phyloP scores from a whole-genome alignment of 2,797 vertebrate species.

The Malurus splendens region DNA sequence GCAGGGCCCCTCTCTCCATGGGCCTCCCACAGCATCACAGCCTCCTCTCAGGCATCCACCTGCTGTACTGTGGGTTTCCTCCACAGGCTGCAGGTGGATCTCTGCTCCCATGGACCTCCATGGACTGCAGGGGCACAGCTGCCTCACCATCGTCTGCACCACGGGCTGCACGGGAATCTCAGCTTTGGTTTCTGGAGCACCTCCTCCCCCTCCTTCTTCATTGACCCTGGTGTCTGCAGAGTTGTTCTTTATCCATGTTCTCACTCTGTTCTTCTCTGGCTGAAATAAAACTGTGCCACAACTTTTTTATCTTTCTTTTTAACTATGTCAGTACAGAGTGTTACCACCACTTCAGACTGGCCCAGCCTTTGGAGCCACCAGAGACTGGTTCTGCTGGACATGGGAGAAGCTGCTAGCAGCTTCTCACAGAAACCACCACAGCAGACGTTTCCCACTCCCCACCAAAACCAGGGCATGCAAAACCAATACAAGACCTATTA shows the following conservation, averaged over 20 bases:
- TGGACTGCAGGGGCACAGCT: neutral
- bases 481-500: neutral
- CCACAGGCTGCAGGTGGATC: neutral
- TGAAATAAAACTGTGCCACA: neutral
- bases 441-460: neutral
- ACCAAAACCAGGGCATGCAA: neutral
- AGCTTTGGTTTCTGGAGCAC: neutral
- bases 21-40: neutral
- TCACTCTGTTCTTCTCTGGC: neutral
- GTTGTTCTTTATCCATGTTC: neutral
- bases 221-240: neutral
- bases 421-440: neutral
- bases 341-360: neutral
- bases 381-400: neutral
- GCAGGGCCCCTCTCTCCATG: neutral
- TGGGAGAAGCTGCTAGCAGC: neutral
- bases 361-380: neutral
- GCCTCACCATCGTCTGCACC: neutral
- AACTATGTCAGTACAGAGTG: neutral
- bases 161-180: fast-evolving
- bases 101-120: neutral
- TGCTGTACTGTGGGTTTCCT: fast-evolving
- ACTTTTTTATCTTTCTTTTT: neutral
- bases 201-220: neutral
- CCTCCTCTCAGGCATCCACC: neutral